Base-by-base conservation (phyloP, 1,140 invertebrate genomes). In the Drosophila quadrilineata region DNA sequence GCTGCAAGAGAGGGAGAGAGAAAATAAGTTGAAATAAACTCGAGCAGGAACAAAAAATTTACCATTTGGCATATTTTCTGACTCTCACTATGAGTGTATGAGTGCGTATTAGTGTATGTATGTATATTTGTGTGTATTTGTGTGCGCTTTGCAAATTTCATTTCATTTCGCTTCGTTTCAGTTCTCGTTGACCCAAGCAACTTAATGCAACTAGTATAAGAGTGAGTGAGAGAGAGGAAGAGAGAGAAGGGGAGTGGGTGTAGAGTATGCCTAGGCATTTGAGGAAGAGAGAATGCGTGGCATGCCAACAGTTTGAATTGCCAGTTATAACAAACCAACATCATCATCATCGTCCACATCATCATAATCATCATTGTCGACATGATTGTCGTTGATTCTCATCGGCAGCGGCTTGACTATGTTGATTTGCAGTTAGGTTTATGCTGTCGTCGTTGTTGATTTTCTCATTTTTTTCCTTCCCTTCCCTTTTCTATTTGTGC, bases 141-240 rank as follows among this genome's bases (percentile, higher is more conserved):
- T 71, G 41, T 46, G 56, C 49, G 56, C 56, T 56, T 17, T 52
- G 62, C 63, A 54, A 71, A 57, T 76, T 82, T 82, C 64, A 84
- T 76, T 82, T 84, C 19, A 60, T 58, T 65, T 59, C 45, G 22
- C 29, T 49, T 22, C 35, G 28, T 14, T 38, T 29, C 38, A 19
- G 22, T 12, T 16, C 19, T 28, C 40, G 29, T 31, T 52, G 57
- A 53, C 46, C 54, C 33, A 58, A 66, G 24, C 52, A 56, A 53
- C 53, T 35, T 14, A 66, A 57, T 76, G 73, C 74, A 71, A 77
- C 58, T 73, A n/a, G 28, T 45, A 16, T 4, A n/a, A 9, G 6
- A 14, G 22, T 9, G 19, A 16, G n/a, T 1, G 10, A 9, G 49
- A n/a, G 14, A 2, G n/a, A 1, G 6, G 12, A 8, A n/a, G 14